phyloP scores from a whole-genome alignment of 2,797 vertebrate species.

The Emys orbicularis region DNA sequence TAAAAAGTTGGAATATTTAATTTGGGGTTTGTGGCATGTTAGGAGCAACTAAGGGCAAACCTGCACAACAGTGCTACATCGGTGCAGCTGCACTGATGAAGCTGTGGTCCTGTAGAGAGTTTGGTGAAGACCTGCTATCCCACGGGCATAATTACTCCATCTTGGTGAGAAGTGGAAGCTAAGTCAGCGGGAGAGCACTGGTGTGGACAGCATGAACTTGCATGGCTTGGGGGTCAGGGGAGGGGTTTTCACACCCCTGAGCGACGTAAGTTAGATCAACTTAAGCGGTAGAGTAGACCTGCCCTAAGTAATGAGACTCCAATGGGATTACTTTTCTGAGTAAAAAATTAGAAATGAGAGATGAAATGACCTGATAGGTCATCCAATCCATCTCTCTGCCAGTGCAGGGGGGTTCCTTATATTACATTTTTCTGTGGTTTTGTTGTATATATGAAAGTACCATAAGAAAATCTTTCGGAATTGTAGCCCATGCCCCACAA shows the following conservation, averaged over 20 bases:
- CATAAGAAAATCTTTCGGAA: background rate
- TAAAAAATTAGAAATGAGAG: background rate
- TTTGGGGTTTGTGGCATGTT: background rate
- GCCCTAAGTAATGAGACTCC: background rate
- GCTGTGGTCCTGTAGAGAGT: too few species aligned
- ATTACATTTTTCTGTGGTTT: background rate
- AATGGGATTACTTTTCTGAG: background rate
- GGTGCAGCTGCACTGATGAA: background rate
- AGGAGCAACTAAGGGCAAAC: background rate
- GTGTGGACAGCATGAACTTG: too few species aligned
- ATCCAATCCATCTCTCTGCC: background rate
- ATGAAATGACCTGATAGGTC: background rate
- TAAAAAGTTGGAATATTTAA: background rate
- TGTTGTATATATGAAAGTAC: background rate
- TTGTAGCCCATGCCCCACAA: background rate
- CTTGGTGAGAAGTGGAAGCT: too few species aligned
- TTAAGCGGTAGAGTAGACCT: too few species aligned
- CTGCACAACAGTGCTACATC: too few species aligned
- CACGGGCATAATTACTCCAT: too few species aligned
- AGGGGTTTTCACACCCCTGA: too few species aligned
- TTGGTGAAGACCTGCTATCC: too few species aligned
- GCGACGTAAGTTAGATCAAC: too few species aligned
- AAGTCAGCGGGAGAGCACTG: too few species aligned
- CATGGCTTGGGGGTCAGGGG: too few species aligned
- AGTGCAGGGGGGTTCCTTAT: fast-evolving